Evolutionary conservation across 1,140 invertebrate genomes (phyloP).

Genomic region (Euwallacea similis): DNA sequence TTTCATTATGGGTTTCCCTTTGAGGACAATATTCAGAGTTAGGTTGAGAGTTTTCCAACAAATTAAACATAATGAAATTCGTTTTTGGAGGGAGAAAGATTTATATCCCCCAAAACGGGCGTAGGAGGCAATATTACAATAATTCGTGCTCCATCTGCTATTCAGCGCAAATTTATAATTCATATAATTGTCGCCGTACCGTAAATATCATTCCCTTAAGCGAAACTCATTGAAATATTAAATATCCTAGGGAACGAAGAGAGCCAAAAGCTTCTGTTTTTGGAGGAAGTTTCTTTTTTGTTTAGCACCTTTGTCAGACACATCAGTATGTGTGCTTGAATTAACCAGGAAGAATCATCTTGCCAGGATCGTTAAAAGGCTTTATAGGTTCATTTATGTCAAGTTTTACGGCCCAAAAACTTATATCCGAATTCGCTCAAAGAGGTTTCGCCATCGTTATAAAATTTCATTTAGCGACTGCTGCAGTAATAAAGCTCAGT

Average conservation of each 20-base stretch:
- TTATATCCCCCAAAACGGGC: background rate
- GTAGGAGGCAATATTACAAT: conserved; percentile 1
- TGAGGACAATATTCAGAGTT: too few relatives aligned
- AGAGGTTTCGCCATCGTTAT: conserved; percentile 4
- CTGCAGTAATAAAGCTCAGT: background rate
- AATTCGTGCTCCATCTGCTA: conserved; percentile 3
- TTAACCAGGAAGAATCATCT: too few relatives aligned
- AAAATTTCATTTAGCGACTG: conserved; percentile 10
- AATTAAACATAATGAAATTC: background rate
- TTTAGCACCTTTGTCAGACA: too few relatives aligned
- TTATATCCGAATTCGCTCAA: conserved; percentile 15
- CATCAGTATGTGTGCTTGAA: too few relatives aligned
- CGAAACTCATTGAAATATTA: background rate
- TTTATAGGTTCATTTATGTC: background rate
- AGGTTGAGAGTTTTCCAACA: too few relatives aligned
- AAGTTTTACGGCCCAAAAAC: conserved; percentile 2
- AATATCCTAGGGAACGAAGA: background rate
- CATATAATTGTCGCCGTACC: conserved; percentile 1
- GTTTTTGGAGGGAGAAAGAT: background rate
- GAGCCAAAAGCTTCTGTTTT: too few relatives aligned
- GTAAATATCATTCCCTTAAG: conserved; percentile 1
- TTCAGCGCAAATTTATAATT: conserved; percentile 3
- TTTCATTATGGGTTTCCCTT: too few relatives aligned
- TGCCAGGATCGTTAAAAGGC: background rate
- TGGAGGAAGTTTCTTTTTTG: too few relatives aligned